phyloP scores from a whole-genome alignment of 2,113 vertebrate genomes.

The Anser brachyrhynchus region DNA sequence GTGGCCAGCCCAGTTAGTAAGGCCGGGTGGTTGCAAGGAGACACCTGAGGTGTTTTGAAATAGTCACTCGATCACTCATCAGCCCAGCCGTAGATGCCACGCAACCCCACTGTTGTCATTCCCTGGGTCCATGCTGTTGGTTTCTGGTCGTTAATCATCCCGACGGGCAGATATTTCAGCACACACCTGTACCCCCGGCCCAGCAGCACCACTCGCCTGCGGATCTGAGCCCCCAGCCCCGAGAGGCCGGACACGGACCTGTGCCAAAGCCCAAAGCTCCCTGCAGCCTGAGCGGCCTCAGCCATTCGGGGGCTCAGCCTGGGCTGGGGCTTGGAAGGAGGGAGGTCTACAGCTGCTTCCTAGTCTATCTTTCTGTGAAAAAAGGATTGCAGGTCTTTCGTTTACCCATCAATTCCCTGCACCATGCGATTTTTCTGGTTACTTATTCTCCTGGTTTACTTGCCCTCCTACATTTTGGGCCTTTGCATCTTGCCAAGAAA shows the following conservation, averaged over 20 bases:
- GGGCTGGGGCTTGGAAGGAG: background rate
- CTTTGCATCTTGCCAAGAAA: background rate
- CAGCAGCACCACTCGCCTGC: background rate
- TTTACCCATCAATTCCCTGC: background rate
- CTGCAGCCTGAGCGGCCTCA: background rate
- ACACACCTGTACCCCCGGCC: no score
- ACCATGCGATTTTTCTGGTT: background rate
- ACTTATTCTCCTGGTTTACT: background rate
- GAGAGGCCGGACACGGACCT: background rate
- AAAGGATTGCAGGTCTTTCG: background rate
- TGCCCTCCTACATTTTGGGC: background rate
- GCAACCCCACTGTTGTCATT: background rate
- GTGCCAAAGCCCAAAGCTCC: background rate
- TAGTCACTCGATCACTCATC: background rate
- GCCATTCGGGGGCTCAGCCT: background rate
- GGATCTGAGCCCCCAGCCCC: background rate
- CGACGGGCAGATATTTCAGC: background rate
- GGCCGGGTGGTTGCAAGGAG: background rate
- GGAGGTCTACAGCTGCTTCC: background rate
- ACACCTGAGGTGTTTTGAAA: background rate
- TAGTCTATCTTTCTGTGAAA: background rate
- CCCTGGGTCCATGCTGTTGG: background rate
- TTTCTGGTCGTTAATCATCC: background rate
- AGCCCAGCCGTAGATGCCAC: background rate
- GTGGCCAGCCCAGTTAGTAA: background rate